A percentile compares a stretch with the other conserved stretches of the same genome.
phyloP scores from a whole-genome alignment of 2,888 invertebrate genomes.

The Neuroscelio doddi region DNA sequence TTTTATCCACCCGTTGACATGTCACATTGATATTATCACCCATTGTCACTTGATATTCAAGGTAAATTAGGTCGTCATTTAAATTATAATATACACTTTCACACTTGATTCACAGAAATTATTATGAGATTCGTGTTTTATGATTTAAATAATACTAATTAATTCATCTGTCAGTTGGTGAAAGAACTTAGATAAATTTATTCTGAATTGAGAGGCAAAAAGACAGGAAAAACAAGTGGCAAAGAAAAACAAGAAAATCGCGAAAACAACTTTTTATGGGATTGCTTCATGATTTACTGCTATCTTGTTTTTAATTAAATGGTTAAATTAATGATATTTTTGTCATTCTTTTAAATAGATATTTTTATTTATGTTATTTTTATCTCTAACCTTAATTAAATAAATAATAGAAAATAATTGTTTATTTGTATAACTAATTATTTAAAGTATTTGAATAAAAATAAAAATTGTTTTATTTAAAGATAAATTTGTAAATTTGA shows the following conservation, averaged over 20 bases:
- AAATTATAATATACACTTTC: not conserved
- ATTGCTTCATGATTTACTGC: not conserved
- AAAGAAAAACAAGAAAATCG: not conserved
- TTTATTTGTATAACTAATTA: no score
- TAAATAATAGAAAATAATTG: no score
- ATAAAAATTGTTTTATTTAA: no score
- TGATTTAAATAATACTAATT: not conserved
- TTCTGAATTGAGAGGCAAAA: not conserved
- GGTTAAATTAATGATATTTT: no score
- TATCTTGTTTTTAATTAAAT: no score
- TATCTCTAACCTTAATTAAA: no score
- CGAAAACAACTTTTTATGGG: not conserved
- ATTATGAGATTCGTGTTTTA: not conserved
- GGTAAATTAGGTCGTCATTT: not conserved
- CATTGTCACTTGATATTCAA: conserved; percentile 23
- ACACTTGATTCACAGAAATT: not conserved
- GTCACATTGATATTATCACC: conserved; percentile 48
- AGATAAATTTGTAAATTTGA: no score
- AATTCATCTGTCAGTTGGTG: conserved; percentile 9
- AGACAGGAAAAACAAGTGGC: conserved; percentile 7
- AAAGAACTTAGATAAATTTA: not conserved
- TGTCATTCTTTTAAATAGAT: no score
- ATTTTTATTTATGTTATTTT: no score
- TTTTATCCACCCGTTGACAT: conserved; percentile 32
- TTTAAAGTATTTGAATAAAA: no score